A percentile compares a stretch with the other conserved stretches of the same genome.
phyloP scores from a whole-genome alignment of 2,113 vertebrate genomes.

The Caracal caracal region DNA sequence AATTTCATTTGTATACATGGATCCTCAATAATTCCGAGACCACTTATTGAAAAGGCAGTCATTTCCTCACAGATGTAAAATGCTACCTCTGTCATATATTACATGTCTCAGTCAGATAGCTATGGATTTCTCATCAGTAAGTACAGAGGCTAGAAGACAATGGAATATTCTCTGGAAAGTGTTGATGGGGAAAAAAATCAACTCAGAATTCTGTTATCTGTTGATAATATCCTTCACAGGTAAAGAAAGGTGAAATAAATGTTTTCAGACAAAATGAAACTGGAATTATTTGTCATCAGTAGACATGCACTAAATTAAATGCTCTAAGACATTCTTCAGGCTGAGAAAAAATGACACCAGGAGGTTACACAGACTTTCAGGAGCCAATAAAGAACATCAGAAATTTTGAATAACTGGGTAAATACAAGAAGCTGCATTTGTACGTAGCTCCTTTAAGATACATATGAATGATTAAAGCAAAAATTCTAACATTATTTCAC shows the following conservation, averaged over 20 bases:
- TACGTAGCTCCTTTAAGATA: background rate
- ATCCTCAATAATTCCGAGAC: background rate
- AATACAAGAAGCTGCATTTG: background rate
- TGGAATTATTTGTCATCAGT: background rate
- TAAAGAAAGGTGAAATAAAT: background rate
- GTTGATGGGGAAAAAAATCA: background rate
- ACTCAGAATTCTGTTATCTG: background rate
- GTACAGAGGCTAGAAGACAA: background rate
- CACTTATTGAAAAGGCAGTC: background rate
- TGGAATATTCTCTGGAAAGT: background rate
- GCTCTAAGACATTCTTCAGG: background rate
- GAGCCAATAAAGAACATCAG: conserved; percentile 6
- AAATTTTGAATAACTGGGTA: background rate
- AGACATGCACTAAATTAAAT: background rate
- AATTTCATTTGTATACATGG: background rate
- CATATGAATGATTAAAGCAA: background rate
- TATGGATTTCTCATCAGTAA: background rate
- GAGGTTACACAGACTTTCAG: background rate
- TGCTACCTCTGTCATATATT: background rate
- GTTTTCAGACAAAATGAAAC: background rate
- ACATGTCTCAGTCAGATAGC: conserved; percentile 32
- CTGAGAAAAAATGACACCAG: background rate
- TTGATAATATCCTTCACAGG: background rate
- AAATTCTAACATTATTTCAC: background rate
- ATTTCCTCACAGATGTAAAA: background rate